A percentile compares a stretch with the other conserved stretches of the same genome.
Conservation (phyloP, 2,888 invertebrate species). For the Lepidocyrtinus sp. region DNA sequence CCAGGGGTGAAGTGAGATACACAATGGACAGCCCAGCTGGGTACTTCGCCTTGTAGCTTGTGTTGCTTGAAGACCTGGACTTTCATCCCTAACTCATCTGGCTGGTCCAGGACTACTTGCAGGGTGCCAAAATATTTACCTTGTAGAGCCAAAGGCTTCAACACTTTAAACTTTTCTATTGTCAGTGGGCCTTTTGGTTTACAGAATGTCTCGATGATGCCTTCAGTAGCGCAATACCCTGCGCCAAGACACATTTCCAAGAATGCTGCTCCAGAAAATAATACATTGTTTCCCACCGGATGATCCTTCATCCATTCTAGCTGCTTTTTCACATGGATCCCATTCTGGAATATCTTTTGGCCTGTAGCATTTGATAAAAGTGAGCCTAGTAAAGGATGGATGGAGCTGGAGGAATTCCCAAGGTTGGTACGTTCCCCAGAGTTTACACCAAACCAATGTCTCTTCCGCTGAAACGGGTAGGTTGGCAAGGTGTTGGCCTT, state of each 20-base stretch:
- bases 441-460: constrained; percentile 46
- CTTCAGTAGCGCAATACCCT: constrained; percentile 45
- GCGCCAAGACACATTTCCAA: constrained; percentile 56
- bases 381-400: constrained; percentile 59
- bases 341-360: constrained; percentile 46
- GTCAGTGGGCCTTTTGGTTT: constrained; percentile 51
- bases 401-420: constrained; percentile 11
- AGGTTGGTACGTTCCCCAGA: not conserved
- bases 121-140: constrained; percentile 26
- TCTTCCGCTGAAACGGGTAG: constrained; percentile 57
- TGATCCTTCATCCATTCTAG: constrained; percentile 56
- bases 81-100: not conserved
- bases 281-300: constrained; percentile 43
- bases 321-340: constrained; percentile 5
- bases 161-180: constrained; percentile 51
- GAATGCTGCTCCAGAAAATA: constrained; percentile 59
- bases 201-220: not conserved
- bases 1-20: not conserved
- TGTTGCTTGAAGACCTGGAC: constrained; percentile 23
- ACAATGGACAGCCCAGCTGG: not conserved
- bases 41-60: not conserved
- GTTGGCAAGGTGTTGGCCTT: constrained; percentile 47
- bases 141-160: constrained; percentile 40
- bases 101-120: constrained; percentile 33
- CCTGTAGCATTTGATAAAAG: constrained; percentile 46